Conservation (phyloP, 2,888 invertebrate genomes). For the Epinotia brunnichana region DNA sequence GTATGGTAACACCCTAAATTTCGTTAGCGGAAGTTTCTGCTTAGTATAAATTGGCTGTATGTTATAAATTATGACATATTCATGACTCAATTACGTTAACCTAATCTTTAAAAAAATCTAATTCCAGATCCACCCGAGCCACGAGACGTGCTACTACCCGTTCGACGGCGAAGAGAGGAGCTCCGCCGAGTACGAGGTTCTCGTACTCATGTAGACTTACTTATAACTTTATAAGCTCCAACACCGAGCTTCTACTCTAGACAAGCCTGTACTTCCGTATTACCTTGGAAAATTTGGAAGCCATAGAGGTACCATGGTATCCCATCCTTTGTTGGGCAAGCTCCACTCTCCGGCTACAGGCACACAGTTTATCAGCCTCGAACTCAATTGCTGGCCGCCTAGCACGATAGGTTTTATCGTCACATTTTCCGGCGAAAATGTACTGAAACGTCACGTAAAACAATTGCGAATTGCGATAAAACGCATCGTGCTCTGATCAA, state of each 20-base stretch:
- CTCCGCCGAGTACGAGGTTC: conserved; percentile 87
- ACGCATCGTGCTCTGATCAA: too few species aligned
- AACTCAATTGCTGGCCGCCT: too few species aligned
- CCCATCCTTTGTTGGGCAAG: too few species aligned
- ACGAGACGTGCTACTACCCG: conserved; percentile 86
- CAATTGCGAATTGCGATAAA: too few species aligned
- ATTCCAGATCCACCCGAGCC: conserved; percentile 86
- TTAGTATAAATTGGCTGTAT: too few species aligned
- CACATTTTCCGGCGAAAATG: too few species aligned
- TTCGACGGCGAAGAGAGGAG: conserved; percentile 87
- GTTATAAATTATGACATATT: background rate
- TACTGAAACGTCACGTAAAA: too few species aligned
- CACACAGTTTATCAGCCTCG: too few species aligned
- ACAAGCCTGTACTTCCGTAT: background rate
- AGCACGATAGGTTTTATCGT: too few species aligned
- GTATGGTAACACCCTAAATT: too few species aligned
- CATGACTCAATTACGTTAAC: background rate
- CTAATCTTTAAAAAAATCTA: conserved; percentile 13
- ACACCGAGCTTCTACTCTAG: background rate
- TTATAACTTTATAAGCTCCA: background rate
- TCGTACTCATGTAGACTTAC: conserved; percentile 76
- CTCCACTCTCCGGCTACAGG: too few species aligned
- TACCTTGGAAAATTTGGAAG: background rate
- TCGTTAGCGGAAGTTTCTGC: too few species aligned
- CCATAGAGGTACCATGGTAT: background rate